Conservation (phyloP, 2,888 invertebrate genomes). For the Diplazon laetatorius region DNA sequence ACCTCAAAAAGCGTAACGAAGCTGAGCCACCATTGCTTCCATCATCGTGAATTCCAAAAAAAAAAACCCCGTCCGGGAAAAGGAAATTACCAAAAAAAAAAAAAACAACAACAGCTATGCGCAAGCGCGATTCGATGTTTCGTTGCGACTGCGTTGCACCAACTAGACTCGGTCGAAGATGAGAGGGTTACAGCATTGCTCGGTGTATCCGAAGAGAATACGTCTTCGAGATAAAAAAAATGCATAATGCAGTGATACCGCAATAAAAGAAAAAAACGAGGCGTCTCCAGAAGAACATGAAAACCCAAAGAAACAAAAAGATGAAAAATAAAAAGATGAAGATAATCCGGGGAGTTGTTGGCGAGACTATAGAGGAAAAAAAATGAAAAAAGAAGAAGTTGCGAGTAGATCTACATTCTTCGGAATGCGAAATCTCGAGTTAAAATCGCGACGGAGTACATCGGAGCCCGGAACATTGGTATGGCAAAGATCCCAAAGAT, state of each 20-base stretch:
- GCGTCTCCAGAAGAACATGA: conserved; percentile 11
- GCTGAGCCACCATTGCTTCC: background rate
- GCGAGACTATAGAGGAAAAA: conserved; percentile 8
- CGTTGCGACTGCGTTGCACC: background rate
- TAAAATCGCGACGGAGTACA: conserved; percentile 14
- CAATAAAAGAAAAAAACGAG: conserved; percentile 7
- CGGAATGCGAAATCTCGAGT: background rate
- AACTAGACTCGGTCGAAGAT: background rate
- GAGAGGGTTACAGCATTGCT: background rate
- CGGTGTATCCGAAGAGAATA: conserved; percentile 19
- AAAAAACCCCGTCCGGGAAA: background rate
- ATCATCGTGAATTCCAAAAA: conserved; percentile 13
- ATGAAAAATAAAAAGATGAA: conserved; percentile 16
- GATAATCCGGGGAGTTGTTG: conserved; percentile 8
- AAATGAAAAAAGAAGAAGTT: background rate
- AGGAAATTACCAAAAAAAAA: background rate
- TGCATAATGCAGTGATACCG: conserved; percentile 28
- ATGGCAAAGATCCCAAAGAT: conserved; percentile 57
- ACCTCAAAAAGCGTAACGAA: background rate
- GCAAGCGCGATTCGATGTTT: conserved; percentile 10
- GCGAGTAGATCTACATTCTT: background rate
- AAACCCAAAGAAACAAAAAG: conserved; percentile 14
- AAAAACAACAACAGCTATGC: background rate
- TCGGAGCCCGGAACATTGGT: conserved; percentile 45
- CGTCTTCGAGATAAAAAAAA: conserved; percentile 13